Conservation (phyloP, 2,888 invertebrate species). For the Dynastes tityus region DNA sequence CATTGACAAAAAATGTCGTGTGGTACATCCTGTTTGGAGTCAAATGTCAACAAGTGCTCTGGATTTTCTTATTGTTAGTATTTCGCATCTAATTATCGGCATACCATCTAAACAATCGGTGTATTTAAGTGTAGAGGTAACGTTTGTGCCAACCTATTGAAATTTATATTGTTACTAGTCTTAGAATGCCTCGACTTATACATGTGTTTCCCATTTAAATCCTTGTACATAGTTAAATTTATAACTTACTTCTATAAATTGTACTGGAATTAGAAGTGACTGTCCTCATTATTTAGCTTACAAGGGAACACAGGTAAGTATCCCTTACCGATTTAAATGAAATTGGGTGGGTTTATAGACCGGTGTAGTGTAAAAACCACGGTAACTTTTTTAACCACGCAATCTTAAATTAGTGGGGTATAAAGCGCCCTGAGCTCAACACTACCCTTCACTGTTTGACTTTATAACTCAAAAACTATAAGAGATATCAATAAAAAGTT, state of each 20-base stretch:
- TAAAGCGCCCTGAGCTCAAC: no score
- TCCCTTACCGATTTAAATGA: no score
- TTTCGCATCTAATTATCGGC: neutral
- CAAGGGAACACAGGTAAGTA: no score
- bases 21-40: neutral
- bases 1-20: neutral
- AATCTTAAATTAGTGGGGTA: no score
- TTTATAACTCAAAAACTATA: no score
- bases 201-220: constrained; percentile 10
- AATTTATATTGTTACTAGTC: neutral
- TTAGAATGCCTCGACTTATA: neutral
- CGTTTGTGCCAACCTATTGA: neutral
- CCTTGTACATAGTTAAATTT: neutral
- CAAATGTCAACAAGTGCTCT: constrained; percentile 15
- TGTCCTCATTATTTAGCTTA: no score
- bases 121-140: neutral
- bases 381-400: no score
- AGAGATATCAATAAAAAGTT: no score
- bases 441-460: no score
- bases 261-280: neutral
- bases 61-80: neutral
- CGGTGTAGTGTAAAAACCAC: no score
- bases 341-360: no score
- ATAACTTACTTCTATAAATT: neutral
- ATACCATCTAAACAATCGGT: neutral